Evolutionary conservation across 2,888 invertebrate species (phyloP), one percentile per base, ranked within the genome.

Genomic region (Oasisia sp.): DNA sequence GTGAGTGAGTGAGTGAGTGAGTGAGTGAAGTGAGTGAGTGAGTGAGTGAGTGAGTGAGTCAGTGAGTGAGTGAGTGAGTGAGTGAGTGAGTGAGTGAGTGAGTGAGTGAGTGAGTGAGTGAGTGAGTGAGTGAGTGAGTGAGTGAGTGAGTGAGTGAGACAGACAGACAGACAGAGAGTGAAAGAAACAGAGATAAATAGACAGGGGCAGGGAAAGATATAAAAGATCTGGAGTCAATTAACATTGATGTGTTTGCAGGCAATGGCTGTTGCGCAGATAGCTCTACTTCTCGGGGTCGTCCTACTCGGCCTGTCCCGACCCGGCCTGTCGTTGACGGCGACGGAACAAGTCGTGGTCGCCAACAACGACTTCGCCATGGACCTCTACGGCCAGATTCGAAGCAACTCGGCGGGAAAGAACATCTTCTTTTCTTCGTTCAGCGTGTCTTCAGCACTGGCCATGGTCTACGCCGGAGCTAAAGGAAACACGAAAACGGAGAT

Each of bases 341-440:
- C 27, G 74, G 7, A 74, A 74, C 74, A 74, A 74, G 74, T 74
- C 74, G 74, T 74, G 74, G 74, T 27, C 74, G 74, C 74, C 74
- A 74, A 74, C 74, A 74, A 74, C 74, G 74, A 74, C 74, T 74
- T 27, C n/a, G 74, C 74, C 74, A 74, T 74, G 74, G 74, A 74
- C 74, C 74, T 74, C 74, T 74, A 74, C 74, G 74, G n/a, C 74
- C 74, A 74, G 74, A n/a, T 74, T 27, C 74, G 74, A 74, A 74
- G 74, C 27, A 74, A 74, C 74, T 74, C 27, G 74, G 27, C n/a
- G n/a, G 74, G 27, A 19, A 7, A 74, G 19, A 74, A 74, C 74
- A 74, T 74, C 74, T 74, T 74, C 74, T 74, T 74, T 27, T 74
- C 74, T 27, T 27, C 74, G 27, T 74, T 74, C 74, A 74, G 74